Percentiles rank a stretch among this genome's conserved stretches.
These are phyloP conservation scores for Colinus virginianus DNA, from an alignment of 2,113 vertebrate genomes.

Conservation along the genomic window DNA sequence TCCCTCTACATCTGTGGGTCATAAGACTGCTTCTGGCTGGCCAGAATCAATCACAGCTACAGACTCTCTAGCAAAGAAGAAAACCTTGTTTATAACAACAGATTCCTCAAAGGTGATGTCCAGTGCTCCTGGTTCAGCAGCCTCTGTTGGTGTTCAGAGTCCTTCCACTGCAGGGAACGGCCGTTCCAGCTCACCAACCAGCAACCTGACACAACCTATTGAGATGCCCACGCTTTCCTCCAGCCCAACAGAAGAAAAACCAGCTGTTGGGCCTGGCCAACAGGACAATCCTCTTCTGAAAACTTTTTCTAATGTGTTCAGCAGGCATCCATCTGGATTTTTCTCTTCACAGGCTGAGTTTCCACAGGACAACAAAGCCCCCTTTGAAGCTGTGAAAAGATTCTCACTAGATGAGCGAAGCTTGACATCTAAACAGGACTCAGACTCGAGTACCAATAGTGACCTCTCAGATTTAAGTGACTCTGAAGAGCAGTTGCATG, in stretches of 20 bases:
- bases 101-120: constrained; percentile 90
- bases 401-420: constrained; percentile 93
- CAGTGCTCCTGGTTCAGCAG: constrained; percentile 80
- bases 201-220: constrained; percentile 80
- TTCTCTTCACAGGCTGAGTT: constrained; percentile 79
- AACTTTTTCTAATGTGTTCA: constrained; percentile 83
- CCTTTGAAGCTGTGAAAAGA: constrained; percentile 92
- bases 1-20: constrained; percentile 68
- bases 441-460: constrained; percentile 95
- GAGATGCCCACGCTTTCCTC: constrained; percentile 88
- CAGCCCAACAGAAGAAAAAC: constrained; percentile 85
- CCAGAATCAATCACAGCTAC: constrained; percentile 72
- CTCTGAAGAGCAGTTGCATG: constrained; percentile 89
- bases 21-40: constrained; percentile 77
- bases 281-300: constrained; percentile 83
- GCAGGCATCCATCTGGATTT: constrained; percentile 85
- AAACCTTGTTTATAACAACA: constrained; percentile 90
- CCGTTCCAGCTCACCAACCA: constrained; percentile 80
- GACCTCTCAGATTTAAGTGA: constrained; percentile 97
- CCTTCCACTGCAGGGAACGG: constrained; percentile 80
- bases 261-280: constrained; percentile 75
- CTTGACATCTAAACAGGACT: constrained; percentile 90
- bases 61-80: constrained; percentile 82
- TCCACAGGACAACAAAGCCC: constrained; percentile 81
- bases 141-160: constrained; percentile 79